A percentile compares a stretch with the other conserved stretches of the same genome.
These are phyloP conservation scores for Montipora capitata DNA, from an alignment of 92 coral and sea anemone genomes.

Conservation along the genomic window DNA sequence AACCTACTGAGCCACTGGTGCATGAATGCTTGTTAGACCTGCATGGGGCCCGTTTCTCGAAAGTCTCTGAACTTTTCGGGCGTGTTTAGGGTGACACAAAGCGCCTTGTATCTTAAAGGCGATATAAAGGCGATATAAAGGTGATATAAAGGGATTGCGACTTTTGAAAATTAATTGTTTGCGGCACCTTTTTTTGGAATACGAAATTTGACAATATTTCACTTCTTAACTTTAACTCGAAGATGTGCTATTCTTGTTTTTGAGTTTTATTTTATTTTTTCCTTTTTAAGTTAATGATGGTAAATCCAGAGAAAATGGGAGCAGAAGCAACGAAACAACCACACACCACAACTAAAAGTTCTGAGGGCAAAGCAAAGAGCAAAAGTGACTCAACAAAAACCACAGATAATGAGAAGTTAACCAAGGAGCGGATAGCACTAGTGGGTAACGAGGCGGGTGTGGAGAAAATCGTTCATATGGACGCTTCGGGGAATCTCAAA, in stretches of 20 bases:
- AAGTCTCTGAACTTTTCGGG: too few relatives aligned
- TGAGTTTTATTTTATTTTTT: too few relatives aligned
- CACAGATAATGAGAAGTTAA: not conserved
- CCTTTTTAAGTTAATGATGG: slow-evolving; percentile 54
- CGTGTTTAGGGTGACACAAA: too few relatives aligned
- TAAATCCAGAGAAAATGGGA: slow-evolving; percentile 55
- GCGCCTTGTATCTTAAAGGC: too few relatives aligned
- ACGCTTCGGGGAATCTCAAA: slow-evolving; percentile 32
- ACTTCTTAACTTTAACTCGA: not conserved
- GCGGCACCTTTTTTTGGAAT: not conserved
- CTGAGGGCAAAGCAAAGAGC: not conserved
- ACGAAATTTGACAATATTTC: not conserved
- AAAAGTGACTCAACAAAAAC: not conserved
- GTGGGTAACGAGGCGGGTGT: not conserved
- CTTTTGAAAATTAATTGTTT: too few relatives aligned
- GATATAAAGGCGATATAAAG: too few relatives aligned
- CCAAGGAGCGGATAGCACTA: not conserved
- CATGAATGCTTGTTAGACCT: too few relatives aligned
- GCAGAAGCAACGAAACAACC: not conserved
- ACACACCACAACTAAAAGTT: not conserved
- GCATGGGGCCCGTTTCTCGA: too few relatives aligned
- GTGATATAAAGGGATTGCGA: too few relatives aligned
- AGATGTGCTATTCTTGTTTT: not conserved
- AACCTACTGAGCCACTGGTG: too few relatives aligned
- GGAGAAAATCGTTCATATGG: not conserved